Evolutionary conservation across 2,113 vertebrate species (phyloP).

Genomic region (Bucco capensis): DNA sequence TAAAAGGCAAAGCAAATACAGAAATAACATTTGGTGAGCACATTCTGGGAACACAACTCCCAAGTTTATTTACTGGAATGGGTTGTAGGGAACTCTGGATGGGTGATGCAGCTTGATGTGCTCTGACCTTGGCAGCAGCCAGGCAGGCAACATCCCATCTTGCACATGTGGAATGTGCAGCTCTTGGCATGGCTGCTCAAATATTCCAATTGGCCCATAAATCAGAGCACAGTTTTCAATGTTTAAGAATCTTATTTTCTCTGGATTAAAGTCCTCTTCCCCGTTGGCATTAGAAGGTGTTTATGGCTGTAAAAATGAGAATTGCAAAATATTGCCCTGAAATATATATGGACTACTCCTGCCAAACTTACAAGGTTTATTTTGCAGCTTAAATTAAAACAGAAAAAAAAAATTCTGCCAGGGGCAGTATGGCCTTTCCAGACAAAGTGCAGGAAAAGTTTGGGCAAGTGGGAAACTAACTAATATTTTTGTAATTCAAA

Average conservation of each 20-base stretch:
- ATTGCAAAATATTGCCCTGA: conserved; percentile 66
- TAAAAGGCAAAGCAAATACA: conserved; percentile 38
- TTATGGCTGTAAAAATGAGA: conserved; percentile 72
- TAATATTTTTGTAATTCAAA: not conserved
- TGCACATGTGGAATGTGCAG: conserved; percentile 46
- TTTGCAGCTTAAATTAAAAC: conserved; percentile 8
- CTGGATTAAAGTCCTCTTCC: conserved; percentile 73
- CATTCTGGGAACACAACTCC: conserved; percentile 17
- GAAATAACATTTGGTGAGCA: conserved; percentile 28
- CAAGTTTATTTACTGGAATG: not conserved
- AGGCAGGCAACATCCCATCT: not conserved
- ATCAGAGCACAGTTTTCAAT: conserved; percentile 57
- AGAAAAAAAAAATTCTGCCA: not conserved
- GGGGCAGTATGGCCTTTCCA: not conserved
- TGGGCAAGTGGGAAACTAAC: not conserved
- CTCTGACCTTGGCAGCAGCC: not conserved
- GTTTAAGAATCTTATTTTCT: conserved; percentile 72
- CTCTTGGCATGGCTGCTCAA: conserved; percentile 41
- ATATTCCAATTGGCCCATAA: conserved; percentile 64
- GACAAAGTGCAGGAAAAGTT: not conserved
- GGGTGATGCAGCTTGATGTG: not conserved
- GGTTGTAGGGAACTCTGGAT: not conserved
- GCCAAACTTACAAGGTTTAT: conserved; percentile 43
- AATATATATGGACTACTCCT: conserved; percentile 22
- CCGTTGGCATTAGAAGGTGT: conserved; percentile 67